Percentiles rank a stretch among this genome's conserved stretches.
Evolutionary conservation across 1,140 invertebrate species (phyloP).

Genomic region (Ips nitidus): DNA sequence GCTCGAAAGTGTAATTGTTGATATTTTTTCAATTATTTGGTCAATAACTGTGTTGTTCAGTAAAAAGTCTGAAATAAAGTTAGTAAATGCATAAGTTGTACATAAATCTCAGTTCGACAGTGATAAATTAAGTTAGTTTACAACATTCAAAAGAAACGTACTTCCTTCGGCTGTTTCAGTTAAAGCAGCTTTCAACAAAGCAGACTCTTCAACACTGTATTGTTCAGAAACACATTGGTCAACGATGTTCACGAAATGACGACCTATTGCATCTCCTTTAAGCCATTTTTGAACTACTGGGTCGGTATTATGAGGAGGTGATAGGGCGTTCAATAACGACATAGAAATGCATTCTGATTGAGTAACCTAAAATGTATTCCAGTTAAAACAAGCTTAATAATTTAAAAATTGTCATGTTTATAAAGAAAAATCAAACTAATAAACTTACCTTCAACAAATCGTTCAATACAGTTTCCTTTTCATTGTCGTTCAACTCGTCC

Average conservation of each 20-base stretch:
- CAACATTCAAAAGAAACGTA: constrained; percentile 19
- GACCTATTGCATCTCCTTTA: constrained; percentile 48
- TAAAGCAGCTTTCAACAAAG: constrained; percentile 52
- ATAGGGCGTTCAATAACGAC: constrained; percentile 54
- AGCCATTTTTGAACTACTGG: constrained; percentile 58
- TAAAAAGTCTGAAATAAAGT: constrained; percentile 52
- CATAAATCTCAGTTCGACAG: too few species aligned
- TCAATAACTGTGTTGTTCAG: constrained; percentile 43
- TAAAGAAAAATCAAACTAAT: not conserved
- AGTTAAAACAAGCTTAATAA: not conserved
- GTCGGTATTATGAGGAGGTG: constrained; percentile 55
- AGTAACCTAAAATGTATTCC: constrained; percentile 8
- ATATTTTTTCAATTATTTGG: constrained; percentile 55
- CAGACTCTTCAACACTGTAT: constrained; percentile 51
- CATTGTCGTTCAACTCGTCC: constrained; percentile 53
- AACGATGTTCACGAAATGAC: constrained; percentile 52
- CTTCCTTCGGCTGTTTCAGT: constrained; percentile 45
- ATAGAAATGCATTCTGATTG: constrained; percentile 42
- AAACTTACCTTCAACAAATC: constrained; percentile 55
- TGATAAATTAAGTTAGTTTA: not conserved
- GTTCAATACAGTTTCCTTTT: constrained; percentile 57
- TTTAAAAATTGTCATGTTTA: not conserved
- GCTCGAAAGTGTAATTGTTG: constrained; percentile 44
- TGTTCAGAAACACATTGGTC: constrained; percentile 51
- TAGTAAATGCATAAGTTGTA: not conserved